These are phyloP conservation scores for Knipowitschia caucasica DNA, from an alignment of 2,797 vertebrate genomes.

Conservation along the genomic window DNA sequence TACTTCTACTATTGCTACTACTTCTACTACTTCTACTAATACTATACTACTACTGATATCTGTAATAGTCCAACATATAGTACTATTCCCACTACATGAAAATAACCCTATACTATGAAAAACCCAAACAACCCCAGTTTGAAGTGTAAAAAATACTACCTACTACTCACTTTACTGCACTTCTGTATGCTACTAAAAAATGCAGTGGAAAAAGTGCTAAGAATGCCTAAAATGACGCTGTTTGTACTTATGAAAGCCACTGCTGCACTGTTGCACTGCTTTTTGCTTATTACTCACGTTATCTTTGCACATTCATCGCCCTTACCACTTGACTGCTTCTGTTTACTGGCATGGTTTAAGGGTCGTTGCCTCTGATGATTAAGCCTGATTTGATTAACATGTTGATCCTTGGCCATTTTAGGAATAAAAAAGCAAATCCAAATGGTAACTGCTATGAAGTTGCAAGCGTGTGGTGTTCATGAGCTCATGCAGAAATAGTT, in stretches of 20 bases:
- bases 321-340: constrained; percentile 49
- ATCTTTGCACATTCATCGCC: constrained; percentile 34
- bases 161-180: no score
- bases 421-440: constrained; percentile 1
- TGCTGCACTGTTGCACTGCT: constrained; percentile 26
- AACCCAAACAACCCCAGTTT: no score
- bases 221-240: constrained; percentile 10
- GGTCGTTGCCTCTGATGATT: constrained; percentile 50
- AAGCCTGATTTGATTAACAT: constrained; percentile 44
- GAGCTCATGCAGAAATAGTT: constrained; percentile 9
- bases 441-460: constrained; percentile 5
- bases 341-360: constrained; percentile 34
- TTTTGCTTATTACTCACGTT: constrained; percentile 38
- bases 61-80: no score
- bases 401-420: constrained; percentile 39
- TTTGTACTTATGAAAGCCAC: constrained; percentile 46
- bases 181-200: no score
- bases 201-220: no score
- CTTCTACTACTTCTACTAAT: background rate
- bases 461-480: constrained; percentile 12
- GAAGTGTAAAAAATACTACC: no score
- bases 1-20: background rate
- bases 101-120: no score
- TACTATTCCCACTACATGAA: no score
- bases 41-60: background rate